Evolutionary conservation across 2,797 vertebrate genomes (phyloP).

Genomic region (Falco cherrug): DNA sequence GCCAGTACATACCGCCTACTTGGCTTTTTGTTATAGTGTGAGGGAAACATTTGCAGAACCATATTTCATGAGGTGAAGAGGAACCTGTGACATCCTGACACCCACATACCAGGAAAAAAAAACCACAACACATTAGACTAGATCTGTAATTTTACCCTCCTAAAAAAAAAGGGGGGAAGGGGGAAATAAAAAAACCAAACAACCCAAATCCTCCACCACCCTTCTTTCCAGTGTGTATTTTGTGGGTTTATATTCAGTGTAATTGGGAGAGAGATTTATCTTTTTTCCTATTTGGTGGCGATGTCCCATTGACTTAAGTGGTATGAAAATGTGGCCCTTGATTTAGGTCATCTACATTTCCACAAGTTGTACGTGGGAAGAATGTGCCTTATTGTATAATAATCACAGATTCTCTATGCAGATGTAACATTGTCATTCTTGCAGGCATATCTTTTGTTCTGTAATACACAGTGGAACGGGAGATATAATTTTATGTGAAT

Average conservation of each 20-base stretch:
- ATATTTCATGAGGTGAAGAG: not conserved
- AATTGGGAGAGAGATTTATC: not conserved
- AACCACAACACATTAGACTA: not conserved
- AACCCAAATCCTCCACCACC: not conserved
- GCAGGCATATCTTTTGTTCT: constrained; percentile 1
- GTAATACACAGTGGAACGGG: not conserved
- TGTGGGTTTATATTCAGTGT: not conserved
- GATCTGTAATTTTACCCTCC: not conserved
- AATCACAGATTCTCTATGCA: not conserved
- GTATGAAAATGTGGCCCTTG: not conserved
- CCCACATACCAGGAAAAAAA: not conserved
- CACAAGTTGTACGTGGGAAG: not conserved
- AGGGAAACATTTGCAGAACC: not conserved
- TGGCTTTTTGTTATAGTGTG: not conserved
- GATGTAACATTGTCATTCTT: not conserved
- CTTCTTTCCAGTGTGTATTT: not conserved
- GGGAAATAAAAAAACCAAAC: not conserved
- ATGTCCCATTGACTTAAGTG: not conserved
- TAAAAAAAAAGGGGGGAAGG: not conserved
- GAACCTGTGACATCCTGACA: constrained; percentile 35
- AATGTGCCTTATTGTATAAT: not conserved
- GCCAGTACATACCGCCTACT: constrained; percentile 2
- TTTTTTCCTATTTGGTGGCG: not conserved
- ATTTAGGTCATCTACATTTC: not conserved
- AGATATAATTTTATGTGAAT: constrained; percentile 55